Evolutionary conservation across 2,797 vertebrate genomes (phyloP), one percentile per base, ranked within the genome.

Genomic region (Betta splendens): DNA sequence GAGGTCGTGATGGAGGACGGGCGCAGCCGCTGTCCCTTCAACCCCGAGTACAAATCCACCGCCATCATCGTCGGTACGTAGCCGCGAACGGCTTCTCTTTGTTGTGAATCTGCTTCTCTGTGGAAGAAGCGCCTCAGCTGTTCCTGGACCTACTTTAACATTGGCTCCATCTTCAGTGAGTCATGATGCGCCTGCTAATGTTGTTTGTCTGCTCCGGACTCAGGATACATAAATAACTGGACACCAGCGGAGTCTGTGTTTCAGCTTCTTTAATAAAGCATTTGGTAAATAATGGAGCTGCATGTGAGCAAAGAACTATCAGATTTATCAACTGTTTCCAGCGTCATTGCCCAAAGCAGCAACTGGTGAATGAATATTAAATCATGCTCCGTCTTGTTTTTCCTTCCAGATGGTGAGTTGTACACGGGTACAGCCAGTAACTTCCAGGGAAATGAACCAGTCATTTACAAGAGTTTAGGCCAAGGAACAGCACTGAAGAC

Each of bases 361-460:
- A 10, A 35, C 32, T 43, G 21, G 64, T 64, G 44, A 39, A 55
- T 70, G 53, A 33, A 48, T 15, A 5, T 4, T 1, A 40, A 52
- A 64, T 58, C n/a, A 20, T 32, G 26, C 45, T 51, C 36, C 18
- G 39, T 7, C 43, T 25, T 39, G 39, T 3, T 35, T 50, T 61
- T 8, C 25, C 55, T 78, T 79, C 59, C 90, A 96, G 95, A 94
- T 32, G 94, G 95, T 0, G 94, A 98, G 75, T 84, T 98, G 47
- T 98, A 98, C 7, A 93, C 94, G 0, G 96, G 95, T 15, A 98
- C 95, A 0, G 94, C 96, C 80, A 97, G 94, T 86, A 97, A 95
- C 89, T 98, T 98, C 90, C 96, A 96, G 81, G 96, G 95, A 64
- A 98, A 97, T 0, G 97, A 98, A 66, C 96, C 96, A 0, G 94